phyloP scores from a whole-genome alignment of 2,888 invertebrate genomes.

The Megastigmus dorsalis region DNA sequence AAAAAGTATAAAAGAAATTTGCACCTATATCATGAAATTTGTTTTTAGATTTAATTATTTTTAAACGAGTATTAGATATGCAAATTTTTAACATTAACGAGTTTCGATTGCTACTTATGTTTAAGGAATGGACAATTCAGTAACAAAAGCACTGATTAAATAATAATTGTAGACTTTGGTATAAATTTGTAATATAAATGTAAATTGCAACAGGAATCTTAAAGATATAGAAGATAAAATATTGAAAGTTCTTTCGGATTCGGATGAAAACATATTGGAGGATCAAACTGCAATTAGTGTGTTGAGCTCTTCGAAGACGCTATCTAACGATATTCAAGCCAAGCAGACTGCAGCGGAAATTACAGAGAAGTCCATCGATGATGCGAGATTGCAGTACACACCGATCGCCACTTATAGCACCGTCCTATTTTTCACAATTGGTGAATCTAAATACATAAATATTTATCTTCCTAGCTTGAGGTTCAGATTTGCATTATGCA shows the following conservation, averaged over 20 bases:
- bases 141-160: too few relatives aligned
- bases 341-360: constrained; percentile 93
- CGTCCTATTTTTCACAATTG: constrained; percentile 92
- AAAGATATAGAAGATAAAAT: constrained; percentile 96
- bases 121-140: too few relatives aligned
- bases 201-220: constrained; percentile 76
- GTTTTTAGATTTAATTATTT: too few relatives aligned
- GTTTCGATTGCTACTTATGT: too few relatives aligned
- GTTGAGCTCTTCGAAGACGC: constrained; percentile 90
- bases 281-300: constrained; percentile 92
- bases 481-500: too few relatives aligned
- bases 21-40: too few relatives aligned
- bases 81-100: too few relatives aligned
- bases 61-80: too few relatives aligned
- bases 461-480: too few relatives aligned
- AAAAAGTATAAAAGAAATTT: too few relatives aligned
- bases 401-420: constrained; percentile 93
- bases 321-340: constrained; percentile 92
- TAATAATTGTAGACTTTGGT: not conserved
- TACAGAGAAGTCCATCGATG: constrained; percentile 93
- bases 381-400: constrained; percentile 87
- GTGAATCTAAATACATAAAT: constrained; percentile 75
- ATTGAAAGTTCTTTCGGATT: constrained; percentile 83
- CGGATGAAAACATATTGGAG: constrained; percentile 89
- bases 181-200: not conserved